Evolutionary conservation across 1,140 invertebrate genomes (phyloP), one percentile per base, ranked within the genome.

Genomic region (Pseudoatta argentina): DNA sequence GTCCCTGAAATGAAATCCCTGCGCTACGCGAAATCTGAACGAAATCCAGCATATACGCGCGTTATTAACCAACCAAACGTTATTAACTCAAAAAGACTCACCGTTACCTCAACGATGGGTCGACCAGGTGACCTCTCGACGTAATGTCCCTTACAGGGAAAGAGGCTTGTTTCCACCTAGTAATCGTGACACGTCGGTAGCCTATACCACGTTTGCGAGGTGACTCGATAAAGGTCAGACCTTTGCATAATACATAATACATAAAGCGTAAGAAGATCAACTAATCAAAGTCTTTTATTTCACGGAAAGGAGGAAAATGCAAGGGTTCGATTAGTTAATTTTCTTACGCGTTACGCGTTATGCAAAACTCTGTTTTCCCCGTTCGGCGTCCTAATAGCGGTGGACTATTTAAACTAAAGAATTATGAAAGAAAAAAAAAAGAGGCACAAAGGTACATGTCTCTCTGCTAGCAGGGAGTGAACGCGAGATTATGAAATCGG

Each of bases 1-100:
- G 30, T 72, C 24, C 24, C 24, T 24, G 79, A 83, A 67, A 83
- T 63, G 79, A 83, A 75, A 75, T 2, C 27, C n/a, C 39, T 24
- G 39, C 51, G 39, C 55, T 61, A 63, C 39, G 18, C 24, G 27
- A 21, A 34, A 44, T 2, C n/a, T 12, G 57, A 39, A 16, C 24
- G 24, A 24, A 24, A 24, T 24, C 79, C 69, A 39, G 69, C 79
- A 83, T 83, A 14, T 61, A 51, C 18, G 34, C 53, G 39, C 8
- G 18, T 83, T 83, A 75, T 83, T 57, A 82, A 63, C 7, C 39
- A 39, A 51, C 12, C 55, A 39, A 61, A 61, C 39, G n/a, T 8
- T 73, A 63, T 75, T 24, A 24, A 24, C 24, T 24, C 69, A 73
- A 75, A 82, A 83, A 75, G 69, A 21, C n/a, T 24, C 24, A 14